A percentile compares a stretch with the other conserved stretches of the same genome.
phyloP scores from a whole-genome alignment of 1,140 invertebrate species.

The Sinella curviseta region DNA sequence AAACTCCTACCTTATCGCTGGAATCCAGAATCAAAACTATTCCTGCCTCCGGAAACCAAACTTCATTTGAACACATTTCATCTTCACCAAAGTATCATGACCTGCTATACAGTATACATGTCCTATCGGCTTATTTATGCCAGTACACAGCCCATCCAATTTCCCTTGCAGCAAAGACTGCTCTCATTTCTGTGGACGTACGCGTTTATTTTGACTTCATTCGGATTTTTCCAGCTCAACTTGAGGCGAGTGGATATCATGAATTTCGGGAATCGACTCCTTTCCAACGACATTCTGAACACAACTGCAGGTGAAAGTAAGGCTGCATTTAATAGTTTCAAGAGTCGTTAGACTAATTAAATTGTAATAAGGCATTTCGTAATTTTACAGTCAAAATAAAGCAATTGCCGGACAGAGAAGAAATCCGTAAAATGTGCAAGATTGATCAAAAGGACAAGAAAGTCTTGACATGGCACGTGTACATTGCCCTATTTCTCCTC shows the following conservation, averaged over 20 bases:
- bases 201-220: not conserved
- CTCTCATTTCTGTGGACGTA: not conserved
- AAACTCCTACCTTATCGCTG: too few species aligned
- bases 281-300: not conserved
- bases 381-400: not conserved
- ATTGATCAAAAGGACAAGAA: not conserved
- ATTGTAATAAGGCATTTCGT: not conserved
- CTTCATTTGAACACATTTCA: not conserved
- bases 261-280: not conserved
- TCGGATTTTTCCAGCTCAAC: too few species aligned
- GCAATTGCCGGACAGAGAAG: not conserved
- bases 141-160: not conserved
- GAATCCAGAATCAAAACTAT: too few species aligned
- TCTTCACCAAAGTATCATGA: not conserved
- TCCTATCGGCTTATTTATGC: not conserved
- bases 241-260: not conserved
- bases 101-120: not conserved
- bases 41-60: too few species aligned
- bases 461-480: not conserved
- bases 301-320: not conserved
- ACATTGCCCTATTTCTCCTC: not conserved
- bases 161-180: not conserved
- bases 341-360: too few species aligned
- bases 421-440: not conserved
- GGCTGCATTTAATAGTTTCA: too few species aligned